Base-by-base conservation (phyloP, 2,888 invertebrate species). In the Plusia festucae region DNA sequence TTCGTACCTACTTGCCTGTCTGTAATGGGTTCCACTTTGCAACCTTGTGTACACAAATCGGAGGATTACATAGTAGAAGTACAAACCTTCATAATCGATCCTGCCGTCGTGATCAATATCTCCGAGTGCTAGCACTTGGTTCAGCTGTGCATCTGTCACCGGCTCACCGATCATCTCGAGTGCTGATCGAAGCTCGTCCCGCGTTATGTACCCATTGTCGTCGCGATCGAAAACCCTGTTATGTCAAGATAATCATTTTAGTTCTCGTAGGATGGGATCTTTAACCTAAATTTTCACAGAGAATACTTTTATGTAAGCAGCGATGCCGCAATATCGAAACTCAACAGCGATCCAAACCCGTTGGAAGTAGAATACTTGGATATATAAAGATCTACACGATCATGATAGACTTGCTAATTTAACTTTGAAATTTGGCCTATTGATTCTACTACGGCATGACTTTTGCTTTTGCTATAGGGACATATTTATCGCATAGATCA, bases 131-230 rank as follows among this genome's bases (percentile, higher is more conserved):
- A 98, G 94, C 88, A 97, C 96, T 82, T 97, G 97, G 82, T 96
- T 97, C 68, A 97, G 95, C 88, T 97, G 97, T 76, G 96, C 95
- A 84, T 97, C 97, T 2, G 97, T 97, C 64, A 97, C 96, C 2
- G 96, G 96, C 91, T 98, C 97, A 24, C 97, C 97, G 82, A 98
- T 97, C 96, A 97, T 97, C 90, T 97, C 97, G 95, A 98, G 96
- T n/a, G 97, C 97, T 62, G 96, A 95, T 84, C 97, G 96, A 54
- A 97, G 92, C 90, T 97, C 97, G 87, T 97, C 97, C 84, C 97
- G 96, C 49, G 97, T 98, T 88, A 98, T 98, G 91, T 97, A 98
- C 34, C 98, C 98, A 90, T 98, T 98, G 85, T 97, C 97, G 88
- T 98, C 98, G 66, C 98, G 96, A 94, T 98, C 98, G 89, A 98